Evolutionary conservation across 1,140 invertebrate species (phyloP).

Genomic region (Portunus trituberculatus): DNA sequence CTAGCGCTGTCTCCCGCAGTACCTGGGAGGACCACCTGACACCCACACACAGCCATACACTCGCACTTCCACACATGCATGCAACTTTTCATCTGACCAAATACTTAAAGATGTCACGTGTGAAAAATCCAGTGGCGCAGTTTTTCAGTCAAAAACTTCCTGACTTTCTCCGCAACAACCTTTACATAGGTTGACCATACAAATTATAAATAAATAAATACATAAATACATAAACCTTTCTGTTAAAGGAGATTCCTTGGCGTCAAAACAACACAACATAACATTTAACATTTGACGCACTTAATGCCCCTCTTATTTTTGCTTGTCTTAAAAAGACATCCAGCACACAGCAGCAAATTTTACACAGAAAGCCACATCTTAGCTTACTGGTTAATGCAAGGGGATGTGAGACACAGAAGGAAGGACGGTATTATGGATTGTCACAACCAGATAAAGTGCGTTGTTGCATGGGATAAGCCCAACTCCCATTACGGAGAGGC

Average conservation of each 20-base stretch:
- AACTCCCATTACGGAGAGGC: background rate
- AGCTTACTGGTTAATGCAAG: slow-evolving; percentile 23
- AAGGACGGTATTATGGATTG: slow-evolving; percentile 63
- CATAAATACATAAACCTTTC: background rate
- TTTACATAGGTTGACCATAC: background rate
- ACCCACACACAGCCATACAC: background rate
- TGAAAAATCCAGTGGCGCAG: background rate
- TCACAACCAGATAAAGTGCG: slow-evolving; percentile 65
- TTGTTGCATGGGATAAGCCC: slow-evolving; percentile 18
- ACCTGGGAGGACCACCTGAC: slow-evolving; percentile 6
- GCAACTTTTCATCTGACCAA: background rate
- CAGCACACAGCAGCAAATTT: slow-evolving; percentile 31
- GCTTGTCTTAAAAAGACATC: slow-evolving; percentile 5
- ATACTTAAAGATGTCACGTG: background rate
- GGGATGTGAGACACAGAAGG: slow-evolving; percentile 17
- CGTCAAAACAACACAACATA: background rate
- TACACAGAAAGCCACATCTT: slow-evolving; percentile 34
- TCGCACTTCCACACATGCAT: background rate
- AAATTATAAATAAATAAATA: slow-evolving; percentile 17
- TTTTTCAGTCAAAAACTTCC: background rate
- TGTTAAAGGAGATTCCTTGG: background rate
- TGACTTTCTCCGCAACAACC: background rate
- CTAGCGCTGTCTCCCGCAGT: background rate
- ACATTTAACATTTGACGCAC: background rate
- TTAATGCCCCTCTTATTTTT: background rate